Percentiles rank a stretch among this genome's conserved stretches.
Evolutionary conservation across 2,888 invertebrate genomes (phyloP).

Genomic region (Protonemura montana): DNA sequence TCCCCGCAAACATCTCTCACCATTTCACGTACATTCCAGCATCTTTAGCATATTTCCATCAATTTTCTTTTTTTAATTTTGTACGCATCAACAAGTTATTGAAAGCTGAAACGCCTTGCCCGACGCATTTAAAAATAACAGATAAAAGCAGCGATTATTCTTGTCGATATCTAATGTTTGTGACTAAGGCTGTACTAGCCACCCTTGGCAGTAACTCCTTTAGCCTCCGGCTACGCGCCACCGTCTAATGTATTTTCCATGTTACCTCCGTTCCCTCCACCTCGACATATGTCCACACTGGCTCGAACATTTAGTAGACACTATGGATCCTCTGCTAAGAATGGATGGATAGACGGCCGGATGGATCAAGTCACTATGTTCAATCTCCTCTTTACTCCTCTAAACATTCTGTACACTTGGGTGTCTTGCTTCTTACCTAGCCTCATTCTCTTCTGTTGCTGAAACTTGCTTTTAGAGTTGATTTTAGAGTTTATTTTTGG

Average conservation of each 20-base stretch:
- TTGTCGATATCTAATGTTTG: background rate
- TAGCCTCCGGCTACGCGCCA: background rate
- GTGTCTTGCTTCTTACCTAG: background rate
- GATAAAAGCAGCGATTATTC: no score
- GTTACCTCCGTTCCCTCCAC: constrained; percentile 58
- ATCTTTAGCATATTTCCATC: no score
- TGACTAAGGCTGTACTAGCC: background rate
- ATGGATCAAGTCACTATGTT: constrained; percentile 21
- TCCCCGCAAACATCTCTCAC: background rate
- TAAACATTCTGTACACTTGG: background rate
- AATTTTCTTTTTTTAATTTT: no score
- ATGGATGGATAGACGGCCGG: constrained; percentile 33
- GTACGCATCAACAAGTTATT: no score
- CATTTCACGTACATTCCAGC: no score
- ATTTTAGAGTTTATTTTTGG: no score
- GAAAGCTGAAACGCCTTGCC: no score
- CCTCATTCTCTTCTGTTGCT: no score
- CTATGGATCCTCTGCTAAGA: constrained; percentile 21
- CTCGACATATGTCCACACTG: constrained; percentile 60
- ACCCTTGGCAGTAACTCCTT: constrained; percentile 22
- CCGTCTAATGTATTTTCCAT: constrained; percentile 62
- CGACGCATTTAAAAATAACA: no score
- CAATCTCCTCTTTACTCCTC: constrained; percentile 7
- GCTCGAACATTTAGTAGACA: constrained; percentile 50
- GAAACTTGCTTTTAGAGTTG: no score